A percentile compares a stretch with the other conserved stretches of the same genome.
Evolutionary conservation across 1,140 invertebrate genomes (phyloP).

Genomic region (Hyphantria cunea): DNA sequence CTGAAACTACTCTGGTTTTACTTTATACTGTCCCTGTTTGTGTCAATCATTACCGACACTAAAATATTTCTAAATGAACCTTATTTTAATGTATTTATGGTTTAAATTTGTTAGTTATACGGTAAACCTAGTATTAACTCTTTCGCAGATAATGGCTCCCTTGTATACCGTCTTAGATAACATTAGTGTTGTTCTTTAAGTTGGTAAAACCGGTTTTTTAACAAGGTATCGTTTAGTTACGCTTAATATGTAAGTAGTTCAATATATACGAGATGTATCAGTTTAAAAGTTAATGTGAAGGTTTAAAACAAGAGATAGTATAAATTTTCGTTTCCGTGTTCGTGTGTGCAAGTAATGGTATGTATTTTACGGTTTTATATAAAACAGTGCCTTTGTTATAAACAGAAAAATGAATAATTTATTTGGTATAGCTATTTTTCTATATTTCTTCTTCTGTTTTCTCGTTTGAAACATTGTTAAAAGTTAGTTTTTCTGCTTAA

Average conservation of each 20-base stretch:
- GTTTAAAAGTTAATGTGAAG: neutral
- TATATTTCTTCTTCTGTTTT: no score
- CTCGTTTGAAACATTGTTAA: no score
- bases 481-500: no score
- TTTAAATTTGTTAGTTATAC: neutral
- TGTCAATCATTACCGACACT: no score
- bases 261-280: neutral
- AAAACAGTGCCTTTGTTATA: no score
- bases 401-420: no score
- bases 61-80: neutral
- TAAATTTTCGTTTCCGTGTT: no score
- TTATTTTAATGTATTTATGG: neutral
- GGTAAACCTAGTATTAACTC: neutral
- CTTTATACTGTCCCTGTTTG: no score
- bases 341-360: neutral
- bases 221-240: constrained; percentile 11
- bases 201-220: constrained; percentile 12
- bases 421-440: no score
- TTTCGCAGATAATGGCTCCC: constrained; percentile 11
- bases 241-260: constrained; percentile 15
- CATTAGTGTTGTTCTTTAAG: neutral
- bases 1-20: no score
- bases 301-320: no score
- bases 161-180: constrained; percentile 10
- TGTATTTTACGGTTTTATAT: no score